A percentile compares a stretch with the other conserved stretches of the same genome.
Conservation (phyloP, 2,888 invertebrate species). For the Lasioglossum pauxillum region DNA sequence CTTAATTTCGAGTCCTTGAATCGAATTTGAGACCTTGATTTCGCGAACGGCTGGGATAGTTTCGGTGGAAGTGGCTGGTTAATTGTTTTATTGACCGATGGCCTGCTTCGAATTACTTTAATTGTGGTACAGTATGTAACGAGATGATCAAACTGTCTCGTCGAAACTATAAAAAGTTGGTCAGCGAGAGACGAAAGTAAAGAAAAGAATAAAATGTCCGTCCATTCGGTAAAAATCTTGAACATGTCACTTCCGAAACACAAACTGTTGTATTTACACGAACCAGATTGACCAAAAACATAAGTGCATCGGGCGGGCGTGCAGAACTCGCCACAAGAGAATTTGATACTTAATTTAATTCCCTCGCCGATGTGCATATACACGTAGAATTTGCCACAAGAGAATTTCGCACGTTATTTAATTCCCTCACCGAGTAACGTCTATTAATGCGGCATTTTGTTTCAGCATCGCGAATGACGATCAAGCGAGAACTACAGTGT, state of each 20-base stretch:
- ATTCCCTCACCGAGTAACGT: background rate
- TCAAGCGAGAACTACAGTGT: background rate
- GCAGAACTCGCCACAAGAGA: background rate
- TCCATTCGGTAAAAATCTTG: background rate
- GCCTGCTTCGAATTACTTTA: background rate
- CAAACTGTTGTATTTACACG: background rate
- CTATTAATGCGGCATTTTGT: background rate
- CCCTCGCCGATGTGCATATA: background rate
- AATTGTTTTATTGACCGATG: background rate
- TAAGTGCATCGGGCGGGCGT: background rate
- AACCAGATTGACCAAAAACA: background rate
- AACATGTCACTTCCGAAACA: background rate
- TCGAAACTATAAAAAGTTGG: background rate
- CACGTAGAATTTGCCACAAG: background rate
- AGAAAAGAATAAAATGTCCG: background rate
- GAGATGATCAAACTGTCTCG: background rate
- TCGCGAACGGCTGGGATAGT: background rate
- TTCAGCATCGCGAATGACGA: background rate
- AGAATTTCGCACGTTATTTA: background rate
- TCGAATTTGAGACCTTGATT: conserved; percentile 15
- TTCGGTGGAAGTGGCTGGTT: background rate
- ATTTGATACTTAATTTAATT: background rate
- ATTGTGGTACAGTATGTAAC: background rate
- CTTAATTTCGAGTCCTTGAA: background rate
- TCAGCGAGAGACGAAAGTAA: background rate